Percentiles rank a stretch among this genome's conserved stretches.
phyloP scores from a whole-genome alignment of 2,888 invertebrate species.

The Thecophora atra region DNA sequence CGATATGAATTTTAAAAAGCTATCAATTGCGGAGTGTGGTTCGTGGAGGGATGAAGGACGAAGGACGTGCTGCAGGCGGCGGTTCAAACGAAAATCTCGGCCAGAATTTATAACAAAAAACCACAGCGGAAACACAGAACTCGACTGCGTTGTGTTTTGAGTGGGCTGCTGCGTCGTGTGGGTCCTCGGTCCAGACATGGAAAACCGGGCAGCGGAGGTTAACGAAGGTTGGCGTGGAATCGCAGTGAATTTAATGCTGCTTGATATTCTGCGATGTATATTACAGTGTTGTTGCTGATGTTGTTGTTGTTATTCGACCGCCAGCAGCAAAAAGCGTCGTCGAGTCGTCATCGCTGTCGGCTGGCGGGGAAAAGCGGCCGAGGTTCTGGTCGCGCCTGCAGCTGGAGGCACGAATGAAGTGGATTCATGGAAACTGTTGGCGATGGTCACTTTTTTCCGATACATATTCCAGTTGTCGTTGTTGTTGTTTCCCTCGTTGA shows the following conservation, averaged over 20 bases:
- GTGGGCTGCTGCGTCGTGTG: not conserved
- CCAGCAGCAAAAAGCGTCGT: not conserved
- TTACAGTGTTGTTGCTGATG: not conserved
- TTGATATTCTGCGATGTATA: not conserved
- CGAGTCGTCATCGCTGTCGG: slow-evolving; percentile 6
- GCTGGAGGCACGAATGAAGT: not conserved
- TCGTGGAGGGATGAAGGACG: no score
- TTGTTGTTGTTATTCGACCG: not conserved
- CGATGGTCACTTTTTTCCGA: slow-evolving; percentile 17
- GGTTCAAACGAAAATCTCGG: slow-evolving; percentile 21
- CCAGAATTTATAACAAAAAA: slow-evolving; percentile 30
- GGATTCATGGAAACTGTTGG: slow-evolving; percentile 7
- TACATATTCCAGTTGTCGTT: not conserved
- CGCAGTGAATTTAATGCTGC: slow-evolving; percentile 18
- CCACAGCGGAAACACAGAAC: slow-evolving; percentile 25
- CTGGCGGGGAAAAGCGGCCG: no score
- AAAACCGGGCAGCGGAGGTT: not conserved
- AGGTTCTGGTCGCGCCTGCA: not conserved
- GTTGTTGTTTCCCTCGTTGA: slow-evolving; percentile 33
- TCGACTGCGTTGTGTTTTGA: not conserved
- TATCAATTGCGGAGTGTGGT: slow-evolving; percentile 19
- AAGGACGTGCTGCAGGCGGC: not conserved
- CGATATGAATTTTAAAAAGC: slow-evolving; percentile 38
- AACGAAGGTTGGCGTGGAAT: not conserved
- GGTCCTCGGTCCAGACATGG: not conserved